phyloP scores from a whole-genome alignment of 2,797 vertebrate species.

The Meriones psammophilus region DNA sequence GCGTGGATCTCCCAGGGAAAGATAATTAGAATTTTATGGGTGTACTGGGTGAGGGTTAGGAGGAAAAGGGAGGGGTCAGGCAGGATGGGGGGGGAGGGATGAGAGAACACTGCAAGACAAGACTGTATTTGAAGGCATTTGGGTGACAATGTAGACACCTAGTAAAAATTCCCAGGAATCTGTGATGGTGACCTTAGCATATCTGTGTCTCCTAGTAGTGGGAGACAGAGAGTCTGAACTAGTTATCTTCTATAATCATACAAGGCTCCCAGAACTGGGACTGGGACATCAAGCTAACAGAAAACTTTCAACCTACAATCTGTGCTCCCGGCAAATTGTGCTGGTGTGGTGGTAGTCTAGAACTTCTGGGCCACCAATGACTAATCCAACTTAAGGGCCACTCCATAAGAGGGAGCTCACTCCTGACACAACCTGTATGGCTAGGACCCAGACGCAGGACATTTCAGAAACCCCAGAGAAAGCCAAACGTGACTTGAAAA shows the following conservation, averaged over 20 bases:
- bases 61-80: neutral
- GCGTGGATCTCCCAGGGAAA: too few relatives aligned
- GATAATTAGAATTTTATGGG: too few relatives aligned
- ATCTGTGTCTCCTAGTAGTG: neutral
- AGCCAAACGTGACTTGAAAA: too few relatives aligned
- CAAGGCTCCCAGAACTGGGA: neutral
- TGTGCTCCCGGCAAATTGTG: neutral
- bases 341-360: neutral
- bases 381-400: neutral
- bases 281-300: neutral
- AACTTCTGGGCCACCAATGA: neutral
- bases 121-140: neutral
- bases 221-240: neutral
- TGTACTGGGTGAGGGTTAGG: too few relatives aligned
- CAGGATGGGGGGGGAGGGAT: neutral
- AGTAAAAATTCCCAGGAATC: neutral
- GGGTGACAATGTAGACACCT: neutral
- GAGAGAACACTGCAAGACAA: neutral
- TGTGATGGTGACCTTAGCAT: neutral
- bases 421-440: neutral
- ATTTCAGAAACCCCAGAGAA: too few relatives aligned
- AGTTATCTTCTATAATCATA: neutral
- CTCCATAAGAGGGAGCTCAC: neutral
- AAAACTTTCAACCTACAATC: neutral
- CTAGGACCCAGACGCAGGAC: neutral